Conservation (phyloP, 2,113 vertebrate species). For the Sakesphorus luctuosus region DNA sequence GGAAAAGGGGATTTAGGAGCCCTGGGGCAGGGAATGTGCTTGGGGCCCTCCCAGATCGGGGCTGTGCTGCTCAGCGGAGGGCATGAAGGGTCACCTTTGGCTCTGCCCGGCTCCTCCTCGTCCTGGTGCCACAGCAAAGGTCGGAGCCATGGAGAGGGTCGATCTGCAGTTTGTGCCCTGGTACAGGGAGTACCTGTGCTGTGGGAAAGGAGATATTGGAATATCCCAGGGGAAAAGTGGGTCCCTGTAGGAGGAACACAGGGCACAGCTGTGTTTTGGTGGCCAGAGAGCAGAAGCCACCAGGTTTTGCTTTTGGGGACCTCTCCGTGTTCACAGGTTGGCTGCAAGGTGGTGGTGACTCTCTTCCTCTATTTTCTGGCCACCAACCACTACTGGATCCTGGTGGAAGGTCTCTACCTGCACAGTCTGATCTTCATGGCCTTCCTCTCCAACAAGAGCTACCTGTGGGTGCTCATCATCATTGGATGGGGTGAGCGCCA, state of each 20-base stretch:
- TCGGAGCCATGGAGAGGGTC: too few relatives aligned
- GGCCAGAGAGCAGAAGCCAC: not conserved
- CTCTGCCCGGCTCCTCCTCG: not conserved
- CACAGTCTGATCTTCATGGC: constrained; percentile 95
- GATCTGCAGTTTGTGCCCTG: not conserved
- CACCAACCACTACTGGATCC: constrained; percentile 94
- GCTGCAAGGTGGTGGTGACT: constrained; percentile 89
- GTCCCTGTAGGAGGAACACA: not conserved
- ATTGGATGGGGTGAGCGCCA: constrained; percentile 87
- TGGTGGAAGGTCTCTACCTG: constrained; percentile 92
- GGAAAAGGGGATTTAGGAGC: not conserved
- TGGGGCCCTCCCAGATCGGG: accelerated
- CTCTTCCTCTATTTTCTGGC: constrained; percentile 92
- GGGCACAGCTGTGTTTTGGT: not conserved
- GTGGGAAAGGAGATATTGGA: not conserved
- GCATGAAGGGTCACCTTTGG: not conserved
- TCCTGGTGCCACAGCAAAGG: not conserved
- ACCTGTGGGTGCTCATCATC: constrained; percentile 89
- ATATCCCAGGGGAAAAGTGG: not conserved
- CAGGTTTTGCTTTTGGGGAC: not conserved
- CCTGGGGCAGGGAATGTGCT: not conserved
- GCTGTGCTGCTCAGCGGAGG: not conserved
- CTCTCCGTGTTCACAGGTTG: constrained; percentile 70
- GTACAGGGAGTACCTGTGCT: not conserved
- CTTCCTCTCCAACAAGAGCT: constrained; percentile 89